Conservation (phyloP, 2,888 invertebrate genomes). For the Leptopilina myrica region DNA sequence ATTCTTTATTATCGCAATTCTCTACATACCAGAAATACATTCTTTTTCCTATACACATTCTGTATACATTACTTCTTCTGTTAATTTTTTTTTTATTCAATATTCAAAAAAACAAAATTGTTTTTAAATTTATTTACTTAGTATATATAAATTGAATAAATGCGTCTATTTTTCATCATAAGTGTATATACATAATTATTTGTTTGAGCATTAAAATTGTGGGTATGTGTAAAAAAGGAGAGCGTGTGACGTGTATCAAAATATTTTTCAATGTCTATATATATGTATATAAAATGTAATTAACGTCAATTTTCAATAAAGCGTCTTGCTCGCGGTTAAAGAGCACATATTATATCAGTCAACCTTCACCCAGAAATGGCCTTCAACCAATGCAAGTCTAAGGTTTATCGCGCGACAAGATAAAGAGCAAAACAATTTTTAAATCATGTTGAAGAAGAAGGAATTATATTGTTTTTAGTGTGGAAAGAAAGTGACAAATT, state of each 20-base stretch:
- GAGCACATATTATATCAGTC: conserved; percentile 8
- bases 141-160: too few relatives aligned
- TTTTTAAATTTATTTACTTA: too few relatives aligned
- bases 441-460: not conserved
- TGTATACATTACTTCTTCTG: too few relatives aligned
- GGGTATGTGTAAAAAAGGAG: not conserved
- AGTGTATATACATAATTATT: too few relatives aligned
- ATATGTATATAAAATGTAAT: not conserved
- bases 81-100: too few relatives aligned
- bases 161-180: too few relatives aligned
- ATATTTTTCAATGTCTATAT: not conserved
- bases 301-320: not conserved
- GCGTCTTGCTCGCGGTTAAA: not conserved
- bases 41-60: not conserved
- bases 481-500: not conserved
- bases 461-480: not conserved
- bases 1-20: not conserved
- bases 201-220: too few relatives aligned
- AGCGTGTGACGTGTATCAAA: not conserved
- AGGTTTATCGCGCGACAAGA: conserved; percentile 24
- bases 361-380: conserved; percentile 28
- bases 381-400: conserved; percentile 20
- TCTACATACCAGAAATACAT: conserved; percentile 1
- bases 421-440: conserved; percentile 10
- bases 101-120: too few relatives aligned